These are phyloP conservation scores for Spinus olivaceus DNA, from an alignment of 2,797 vertebrate species.

Conservation along the genomic window DNA sequence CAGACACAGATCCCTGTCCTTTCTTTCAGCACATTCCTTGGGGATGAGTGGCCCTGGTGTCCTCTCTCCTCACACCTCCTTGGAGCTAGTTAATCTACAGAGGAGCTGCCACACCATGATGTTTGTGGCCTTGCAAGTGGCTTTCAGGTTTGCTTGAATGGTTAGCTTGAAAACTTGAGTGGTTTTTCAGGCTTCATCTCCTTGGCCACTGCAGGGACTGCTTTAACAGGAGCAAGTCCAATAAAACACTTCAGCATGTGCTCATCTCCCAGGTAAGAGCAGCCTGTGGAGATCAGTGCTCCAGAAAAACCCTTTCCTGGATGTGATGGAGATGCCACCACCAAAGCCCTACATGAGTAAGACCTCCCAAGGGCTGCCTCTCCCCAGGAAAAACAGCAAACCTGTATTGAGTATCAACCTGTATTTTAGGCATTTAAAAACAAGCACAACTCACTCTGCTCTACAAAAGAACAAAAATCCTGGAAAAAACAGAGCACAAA, in stretches of 20 bases:
- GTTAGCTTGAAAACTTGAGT: not conserved
- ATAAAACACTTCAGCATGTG: not conserved
- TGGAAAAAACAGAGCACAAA: conserved; percentile 35
- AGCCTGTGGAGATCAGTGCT: not conserved
- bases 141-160: not conserved
- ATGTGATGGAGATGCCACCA: not conserved
- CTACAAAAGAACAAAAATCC: not conserved
- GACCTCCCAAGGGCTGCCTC: not conserved
- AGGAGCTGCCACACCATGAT: not conserved
- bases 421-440: not conserved
- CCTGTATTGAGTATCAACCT: not conserved
- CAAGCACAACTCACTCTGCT: not conserved
- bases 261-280: not conserved
- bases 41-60: rapidly evolving
- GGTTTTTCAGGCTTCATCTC: not conserved
- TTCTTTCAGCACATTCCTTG: not conserved
- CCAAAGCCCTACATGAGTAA: not conserved
- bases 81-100: not conserved
- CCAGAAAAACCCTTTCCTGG: not conserved
- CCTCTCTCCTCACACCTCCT: not conserved
- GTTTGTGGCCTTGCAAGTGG: not conserved
- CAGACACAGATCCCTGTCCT: not conserved
- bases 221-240: not conserved
- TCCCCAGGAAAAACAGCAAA: not conserved
- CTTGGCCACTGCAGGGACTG: not conserved